Evolutionary conservation across 2,113 vertebrate species (phyloP).

Genomic region (Ammodytes marinus): DNA sequence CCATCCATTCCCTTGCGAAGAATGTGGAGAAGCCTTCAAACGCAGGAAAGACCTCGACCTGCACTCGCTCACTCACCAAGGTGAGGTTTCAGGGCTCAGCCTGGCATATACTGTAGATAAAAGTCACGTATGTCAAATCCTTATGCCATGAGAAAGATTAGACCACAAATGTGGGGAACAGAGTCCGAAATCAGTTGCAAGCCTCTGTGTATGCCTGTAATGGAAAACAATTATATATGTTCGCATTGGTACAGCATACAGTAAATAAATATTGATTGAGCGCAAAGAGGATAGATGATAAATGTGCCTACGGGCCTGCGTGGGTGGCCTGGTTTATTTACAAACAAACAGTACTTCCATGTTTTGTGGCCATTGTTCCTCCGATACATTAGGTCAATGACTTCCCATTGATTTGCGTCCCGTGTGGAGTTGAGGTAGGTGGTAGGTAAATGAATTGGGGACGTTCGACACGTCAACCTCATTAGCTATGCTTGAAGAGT

Average conservation of each 20-base stretch:
- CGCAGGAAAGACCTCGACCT: slow-evolving; percentile 90
- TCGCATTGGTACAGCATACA: slow-evolving; percentile 41
- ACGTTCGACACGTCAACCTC: slow-evolving; percentile 62
- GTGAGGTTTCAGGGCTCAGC: slow-evolving; percentile 66
- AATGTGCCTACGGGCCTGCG: slow-evolving; percentile 37
- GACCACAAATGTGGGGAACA: background rate
- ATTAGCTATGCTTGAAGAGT: slow-evolving; percentile 71
- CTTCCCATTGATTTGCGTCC: slow-evolving; percentile 74
- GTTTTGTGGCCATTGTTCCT: slow-evolving; percentile 50
- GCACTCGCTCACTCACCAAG: slow-evolving; percentile 90
- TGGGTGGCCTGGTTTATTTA: slow-evolving; percentile 48
- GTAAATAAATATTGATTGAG: slow-evolving; percentile 68
- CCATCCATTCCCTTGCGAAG: slow-evolving; percentile 89
- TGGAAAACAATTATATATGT: slow-evolving; percentile 57
- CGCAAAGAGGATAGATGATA: slow-evolving; percentile 41
- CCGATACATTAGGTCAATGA: slow-evolving; percentile 70
- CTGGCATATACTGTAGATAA: background rate
- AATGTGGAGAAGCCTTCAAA: slow-evolving; percentile 90
- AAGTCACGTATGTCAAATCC: background rate
- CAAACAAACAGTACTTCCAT: slow-evolving; percentile 46
- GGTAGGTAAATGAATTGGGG: slow-evolving; percentile 69
- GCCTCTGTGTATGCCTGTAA: slow-evolving; percentile 9
- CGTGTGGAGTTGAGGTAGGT: slow-evolving; percentile 48
- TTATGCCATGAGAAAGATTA: background rate
- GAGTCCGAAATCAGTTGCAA: slow-evolving; percentile 13